A percentile compares a stretch with the other conserved stretches of the same genome.
phyloP scores from a whole-genome alignment of 2,888 invertebrate genomes.

The Pyrocoelia pectoralis region DNA sequence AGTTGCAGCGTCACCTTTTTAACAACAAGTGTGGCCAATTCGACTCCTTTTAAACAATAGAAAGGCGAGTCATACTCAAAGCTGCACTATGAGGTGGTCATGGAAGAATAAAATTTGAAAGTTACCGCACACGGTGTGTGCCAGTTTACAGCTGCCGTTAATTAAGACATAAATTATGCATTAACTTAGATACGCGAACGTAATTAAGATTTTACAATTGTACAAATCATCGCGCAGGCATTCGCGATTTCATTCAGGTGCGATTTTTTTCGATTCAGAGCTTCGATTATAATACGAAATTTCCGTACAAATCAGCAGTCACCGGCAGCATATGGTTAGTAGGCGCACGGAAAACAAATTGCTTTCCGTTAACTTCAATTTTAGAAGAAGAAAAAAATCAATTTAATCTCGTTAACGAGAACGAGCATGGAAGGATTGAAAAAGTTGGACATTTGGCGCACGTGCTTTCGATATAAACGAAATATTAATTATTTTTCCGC shows the following conservation, averaged over 20 bases:
- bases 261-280: neutral
- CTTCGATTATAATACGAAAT: neutral
- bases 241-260: no score
- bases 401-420: slow-evolving; percentile 6
- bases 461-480: neutral
- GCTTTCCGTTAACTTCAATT: slow-evolving; percentile 11
- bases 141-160: slow-evolving; percentile 28
- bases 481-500: neutral
- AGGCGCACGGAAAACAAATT: neutral
- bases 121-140: slow-evolving; percentile 17
- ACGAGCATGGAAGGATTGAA: neutral
- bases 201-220: slow-evolving; percentile 6
- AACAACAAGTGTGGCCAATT: slow-evolving; percentile 25
- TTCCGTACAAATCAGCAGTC: neutral
- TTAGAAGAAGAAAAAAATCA: slow-evolving; percentile 7
- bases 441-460: neutral
- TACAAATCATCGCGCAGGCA: neutral
- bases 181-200: neutral
- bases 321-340: slow-evolving; percentile 3
- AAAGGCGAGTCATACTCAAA: slow-evolving; percentile 30
- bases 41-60: slow-evolving; percentile 28
- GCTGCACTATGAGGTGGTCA: slow-evolving; percentile 27
- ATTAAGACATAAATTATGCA: slow-evolving; percentile 20
- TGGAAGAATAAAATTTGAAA: slow-evolving; percentile 25
- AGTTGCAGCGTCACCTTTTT: slow-evolving; percentile 36